phyloP scores from a whole-genome alignment of 1,140 invertebrate species.

The Mya arenaria region DNA sequence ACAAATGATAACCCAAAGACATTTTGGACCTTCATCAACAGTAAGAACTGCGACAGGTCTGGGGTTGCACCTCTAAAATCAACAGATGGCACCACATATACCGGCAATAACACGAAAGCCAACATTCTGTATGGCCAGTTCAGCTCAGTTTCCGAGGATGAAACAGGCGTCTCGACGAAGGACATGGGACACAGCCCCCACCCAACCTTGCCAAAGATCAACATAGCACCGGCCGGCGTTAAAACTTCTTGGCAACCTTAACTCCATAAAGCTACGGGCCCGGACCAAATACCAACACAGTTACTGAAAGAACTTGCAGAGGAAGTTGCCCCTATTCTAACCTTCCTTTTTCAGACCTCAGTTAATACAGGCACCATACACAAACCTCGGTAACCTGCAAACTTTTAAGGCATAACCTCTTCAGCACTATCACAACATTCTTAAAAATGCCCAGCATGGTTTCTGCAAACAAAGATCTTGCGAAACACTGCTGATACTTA shows the following conservation, averaged over 20 bases:
- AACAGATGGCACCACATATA: constrained; percentile 19
- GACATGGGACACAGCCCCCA: background rate
- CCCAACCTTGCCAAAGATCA: background rate
- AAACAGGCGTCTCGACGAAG: background rate
- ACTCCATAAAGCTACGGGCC: constrained; percentile 38
- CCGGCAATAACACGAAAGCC: background rate
- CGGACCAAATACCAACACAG: constrained; percentile 17
- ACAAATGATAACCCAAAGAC: background rate
- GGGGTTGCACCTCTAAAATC: constrained; percentile 1
- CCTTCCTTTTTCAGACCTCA: constrained; percentile 18
- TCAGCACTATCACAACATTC: background rate
- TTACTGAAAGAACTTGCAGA: constrained; percentile 11
- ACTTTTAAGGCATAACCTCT: constrained; percentile 15
- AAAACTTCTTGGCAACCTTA: background rate
- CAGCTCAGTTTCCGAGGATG: constrained; percentile 5
- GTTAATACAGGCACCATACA: constrained; percentile 8
- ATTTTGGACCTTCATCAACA: background rate
- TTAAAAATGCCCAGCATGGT: constrained; percentile 28
- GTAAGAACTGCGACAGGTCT: background rate
- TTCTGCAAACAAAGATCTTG: constrained; percentile 20
- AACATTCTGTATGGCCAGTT: constrained; percentile 29
- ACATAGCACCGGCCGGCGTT: background rate
- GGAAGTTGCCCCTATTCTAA: too few relatives aligned
- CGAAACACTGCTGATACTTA: constrained; percentile 11
- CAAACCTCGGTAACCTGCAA: constrained; percentile 46